Percentiles rank a stretch among this genome's conserved stretches.
Evolutionary conservation across 2,797 vertebrate species (phyloP).

Genomic region (Arremon aurantiirostris): DNA sequence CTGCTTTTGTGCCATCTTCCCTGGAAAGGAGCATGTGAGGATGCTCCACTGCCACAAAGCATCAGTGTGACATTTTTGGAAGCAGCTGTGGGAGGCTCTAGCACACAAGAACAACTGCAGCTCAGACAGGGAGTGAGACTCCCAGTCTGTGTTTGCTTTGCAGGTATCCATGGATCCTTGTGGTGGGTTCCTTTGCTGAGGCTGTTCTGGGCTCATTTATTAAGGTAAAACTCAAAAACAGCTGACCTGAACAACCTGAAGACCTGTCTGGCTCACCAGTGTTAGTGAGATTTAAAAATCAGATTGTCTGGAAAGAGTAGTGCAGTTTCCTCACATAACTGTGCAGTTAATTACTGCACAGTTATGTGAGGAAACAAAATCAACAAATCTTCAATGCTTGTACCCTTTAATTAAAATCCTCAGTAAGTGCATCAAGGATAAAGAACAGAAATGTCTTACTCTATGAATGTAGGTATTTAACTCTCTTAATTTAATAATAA

Average conservation of each 20-base stretch:
- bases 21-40: not conserved
- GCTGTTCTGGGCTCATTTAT: not conserved
- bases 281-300: not conserved
- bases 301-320: not conserved
- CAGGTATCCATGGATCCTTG: not conserved
- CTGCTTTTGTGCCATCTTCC: not conserved
- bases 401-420: not conserved
- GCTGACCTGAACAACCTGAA: not conserved
- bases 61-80: not conserved
- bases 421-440: not conserved
- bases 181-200: not conserved
- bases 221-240: not conserved
- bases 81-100: not conserved
- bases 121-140: not conserved
- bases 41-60: not conserved
- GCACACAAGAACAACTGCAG: not conserved
- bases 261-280: not conserved
- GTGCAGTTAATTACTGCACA: not conserved
- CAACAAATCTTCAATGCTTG: not conserved
- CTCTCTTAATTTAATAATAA: not conserved
- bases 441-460: not conserved
- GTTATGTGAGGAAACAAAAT: not conserved
- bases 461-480: not conserved
- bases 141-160: not conserved
- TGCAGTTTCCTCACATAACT: no score